Conservation (phyloP, 1,140 invertebrate genomes). For the Sinella curviseta region DNA sequence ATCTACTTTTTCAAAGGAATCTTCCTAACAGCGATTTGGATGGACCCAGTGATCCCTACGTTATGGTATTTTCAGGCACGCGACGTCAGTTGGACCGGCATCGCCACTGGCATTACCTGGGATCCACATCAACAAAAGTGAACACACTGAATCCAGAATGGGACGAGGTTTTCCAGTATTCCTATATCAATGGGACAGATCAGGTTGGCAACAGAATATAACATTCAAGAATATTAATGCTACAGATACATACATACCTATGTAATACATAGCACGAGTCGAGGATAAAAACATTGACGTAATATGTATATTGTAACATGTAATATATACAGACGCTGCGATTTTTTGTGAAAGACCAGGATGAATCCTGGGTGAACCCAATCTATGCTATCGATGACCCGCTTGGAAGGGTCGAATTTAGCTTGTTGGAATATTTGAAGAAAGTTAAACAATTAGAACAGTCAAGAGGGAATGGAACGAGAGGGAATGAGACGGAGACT, state of each 20-base stretch:
- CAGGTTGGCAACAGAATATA: too few relatives aligned
- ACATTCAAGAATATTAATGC: too few relatives aligned
- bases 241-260: too few relatives aligned
- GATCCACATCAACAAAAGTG: not conserved
- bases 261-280: too few relatives aligned
- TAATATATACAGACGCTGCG: constrained; percentile 23
- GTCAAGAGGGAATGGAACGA: not conserved
- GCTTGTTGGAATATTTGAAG: constrained; percentile 17
- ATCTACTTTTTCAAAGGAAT: not conserved
- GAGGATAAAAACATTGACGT: too few relatives aligned
- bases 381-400: constrained; percentile 26
- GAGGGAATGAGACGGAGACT: too few relatives aligned
- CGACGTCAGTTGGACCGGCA: not conserved
- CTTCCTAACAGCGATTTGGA: not conserved
- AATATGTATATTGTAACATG: too few relatives aligned
- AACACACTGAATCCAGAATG: constrained; percentile 1
- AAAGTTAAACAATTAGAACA: not conserved
- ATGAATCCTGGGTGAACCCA: constrained; percentile 16
- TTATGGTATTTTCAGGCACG: not conserved
- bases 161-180: not conserved
- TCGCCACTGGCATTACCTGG: not conserved
- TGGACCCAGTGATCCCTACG: constrained; percentile 5
- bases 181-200: not conserved
- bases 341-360: constrained; percentile 35
- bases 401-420: constrained; percentile 28